Evolutionary conservation across 2,113 vertebrate genomes (phyloP), one percentile per base, ranked within the genome.

Genomic region (Zosterops borbonicus): DNA sequence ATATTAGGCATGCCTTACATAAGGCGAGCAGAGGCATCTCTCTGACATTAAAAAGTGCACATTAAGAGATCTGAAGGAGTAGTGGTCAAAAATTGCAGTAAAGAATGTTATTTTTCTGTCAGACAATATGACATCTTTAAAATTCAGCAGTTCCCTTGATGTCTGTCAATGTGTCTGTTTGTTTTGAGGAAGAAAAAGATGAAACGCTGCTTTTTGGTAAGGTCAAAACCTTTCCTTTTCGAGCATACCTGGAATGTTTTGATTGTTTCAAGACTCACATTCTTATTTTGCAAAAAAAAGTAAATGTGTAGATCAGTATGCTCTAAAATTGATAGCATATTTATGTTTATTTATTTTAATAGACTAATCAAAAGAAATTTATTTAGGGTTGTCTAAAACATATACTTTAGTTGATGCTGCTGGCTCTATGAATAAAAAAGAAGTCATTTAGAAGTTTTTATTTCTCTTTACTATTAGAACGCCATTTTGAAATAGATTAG

Each of bases 141-240:
- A 95, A 95, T 95, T 94, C 87, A 90, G 55, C 65, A 58, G 49
- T 62, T 96, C 81, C 62, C 70, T 79, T 89, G 83, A 79, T 83
- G 58, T 79, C 78, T 91, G 93, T 95, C 95, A 91, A 87, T 47
- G 59, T 74, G 82, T 65, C 84, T 95, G 63, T 76, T 77, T 94
- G 74, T 73, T 95, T 91, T 33, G 37, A 17, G 25, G 24, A 88
- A 90, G 42, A 83, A 89, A 84, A 80, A 82, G 47, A 96, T 78
- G 75, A 92, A 92, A 68, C 78, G 22, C 12, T 90, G 20, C 23
- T 74, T 92, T 93, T 83, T 52, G 47, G 22, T 94, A 83, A 86
- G 85, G 85, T 92, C 70, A 70, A 63, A 92, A 78, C 73, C 64
- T 81, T 95, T 90, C 52, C 22, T 86, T 91, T 94, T 83, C 70